phyloP scores from a whole-genome alignment of 2,888 invertebrate species.

The Rugalucina vietnamica region DNA sequence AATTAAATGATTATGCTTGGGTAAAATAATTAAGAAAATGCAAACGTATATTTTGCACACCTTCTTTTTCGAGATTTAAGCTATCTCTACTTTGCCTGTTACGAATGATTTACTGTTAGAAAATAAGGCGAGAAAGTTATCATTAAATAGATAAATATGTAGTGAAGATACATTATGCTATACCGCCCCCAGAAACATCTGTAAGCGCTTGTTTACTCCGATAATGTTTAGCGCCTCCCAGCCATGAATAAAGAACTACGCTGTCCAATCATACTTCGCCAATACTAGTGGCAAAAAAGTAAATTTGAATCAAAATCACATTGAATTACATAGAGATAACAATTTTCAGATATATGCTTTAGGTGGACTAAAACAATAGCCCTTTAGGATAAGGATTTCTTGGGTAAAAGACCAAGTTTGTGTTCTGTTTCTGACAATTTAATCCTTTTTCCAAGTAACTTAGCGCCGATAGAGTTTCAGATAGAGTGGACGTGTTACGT shows the following conservation, averaged over 20 bases:
- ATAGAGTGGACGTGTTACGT: background rate
- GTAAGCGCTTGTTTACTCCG: slow-evolving; percentile 43
- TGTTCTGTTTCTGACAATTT: slow-evolving; percentile 41
- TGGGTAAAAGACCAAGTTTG: background rate
- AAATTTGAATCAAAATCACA: slow-evolving; percentile 79
- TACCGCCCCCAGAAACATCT: slow-evolving; percentile 51
- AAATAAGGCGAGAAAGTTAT: slow-evolving; percentile 2
- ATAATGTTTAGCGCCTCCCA: slow-evolving; percentile 61
- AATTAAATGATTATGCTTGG: too few relatives aligned
- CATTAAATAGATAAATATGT: slow-evolving; percentile 37
- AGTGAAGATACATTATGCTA: slow-evolving; percentile 43
- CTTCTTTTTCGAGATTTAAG: too few relatives aligned
- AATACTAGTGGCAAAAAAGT: slow-evolving; percentile 70
- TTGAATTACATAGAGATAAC: slow-evolving; percentile 77
- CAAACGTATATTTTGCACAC: too few relatives aligned
- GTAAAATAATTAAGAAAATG: too few relatives aligned
- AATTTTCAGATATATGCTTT: slow-evolving; percentile 75
- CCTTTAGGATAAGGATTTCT: slow-evolving; percentile 57
- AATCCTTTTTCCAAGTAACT: slow-evolving; percentile 17
- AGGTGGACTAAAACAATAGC: slow-evolving; percentile 68
- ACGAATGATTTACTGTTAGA: slow-evolving; percentile 3
- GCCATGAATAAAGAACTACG: slow-evolving; percentile 38
- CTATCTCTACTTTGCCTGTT: background rate
- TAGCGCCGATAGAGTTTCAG: slow-evolving; percentile 24
- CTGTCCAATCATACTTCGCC: slow-evolving; percentile 67